A percentile compares a stretch with the other conserved stretches of the same genome.
Conservation (phyloP, 2,113 vertebrate genomes). For the Chaetops frenatus region DNA sequence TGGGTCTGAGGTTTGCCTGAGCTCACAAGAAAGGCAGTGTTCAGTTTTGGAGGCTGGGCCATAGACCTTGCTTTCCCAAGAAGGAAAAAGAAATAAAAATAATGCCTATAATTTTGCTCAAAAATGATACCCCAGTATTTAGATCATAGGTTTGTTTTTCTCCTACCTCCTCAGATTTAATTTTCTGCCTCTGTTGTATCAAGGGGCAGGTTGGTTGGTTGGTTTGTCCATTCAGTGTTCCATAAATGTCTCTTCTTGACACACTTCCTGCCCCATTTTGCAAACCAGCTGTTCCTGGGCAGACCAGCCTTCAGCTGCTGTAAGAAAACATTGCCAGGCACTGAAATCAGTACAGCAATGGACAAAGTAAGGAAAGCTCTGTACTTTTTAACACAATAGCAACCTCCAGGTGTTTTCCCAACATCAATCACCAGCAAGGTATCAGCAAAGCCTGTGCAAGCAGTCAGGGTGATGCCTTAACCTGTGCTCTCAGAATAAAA, state of each 20-base stretch:
- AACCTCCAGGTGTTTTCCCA: background rate
- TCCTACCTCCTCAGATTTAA: background rate
- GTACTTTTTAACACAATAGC: background rate
- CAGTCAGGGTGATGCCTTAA: no score
- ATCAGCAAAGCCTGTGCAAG: background rate
- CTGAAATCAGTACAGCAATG: background rate
- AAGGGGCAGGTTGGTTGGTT: background rate
- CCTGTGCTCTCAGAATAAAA: no score
- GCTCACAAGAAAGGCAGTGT: background rate
- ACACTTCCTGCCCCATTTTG: background rate
- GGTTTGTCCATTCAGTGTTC: background rate
- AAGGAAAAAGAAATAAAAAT: background rate
- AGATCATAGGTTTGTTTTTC: background rate
- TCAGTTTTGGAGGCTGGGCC: background rate
- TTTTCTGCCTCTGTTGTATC: background rate
- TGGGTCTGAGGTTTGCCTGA: background rate
- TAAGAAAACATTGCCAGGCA: background rate
- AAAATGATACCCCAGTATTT: background rate
- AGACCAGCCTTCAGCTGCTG: background rate
- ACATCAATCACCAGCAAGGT: background rate
- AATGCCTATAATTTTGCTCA: background rate
- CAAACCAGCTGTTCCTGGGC: background rate
- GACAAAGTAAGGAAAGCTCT: background rate
- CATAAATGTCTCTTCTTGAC: background rate
- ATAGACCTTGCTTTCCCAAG: background rate